These are phyloP conservation scores for Aphaenogaster ashmeadi DNA, from an alignment of 1,140 invertebrate genomes.

Conservation along the genomic window DNA sequence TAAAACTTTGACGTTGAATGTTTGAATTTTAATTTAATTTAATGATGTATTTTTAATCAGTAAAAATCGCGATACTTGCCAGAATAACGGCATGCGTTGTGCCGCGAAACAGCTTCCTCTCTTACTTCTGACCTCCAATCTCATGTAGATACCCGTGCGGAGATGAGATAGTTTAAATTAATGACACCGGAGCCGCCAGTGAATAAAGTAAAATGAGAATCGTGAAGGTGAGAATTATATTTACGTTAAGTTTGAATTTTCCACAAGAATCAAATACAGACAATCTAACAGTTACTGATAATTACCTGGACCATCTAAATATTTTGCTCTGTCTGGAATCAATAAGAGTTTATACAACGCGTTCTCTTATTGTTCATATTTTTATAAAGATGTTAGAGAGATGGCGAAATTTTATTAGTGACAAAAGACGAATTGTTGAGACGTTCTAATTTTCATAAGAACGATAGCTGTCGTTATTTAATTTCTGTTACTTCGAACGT, in stretches of 20 bases:
- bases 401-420: conserved; percentile 11
- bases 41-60: neutral
- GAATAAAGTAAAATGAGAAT: conserved; percentile 5
- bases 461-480: neutral
- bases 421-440: neutral
- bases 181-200: neutral
- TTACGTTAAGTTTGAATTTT: conserved; percentile 45
- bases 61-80: conserved; percentile 28
- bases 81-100: neutral
- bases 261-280: conserved; percentile 47
- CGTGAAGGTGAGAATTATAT: conserved; percentile 25
- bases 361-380: conserved; percentile 32
- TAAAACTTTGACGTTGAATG: neutral
- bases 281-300: conserved; percentile 50
- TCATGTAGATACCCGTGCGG: conserved; percentile 19
- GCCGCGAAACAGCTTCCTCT: conserved; percentile 17
- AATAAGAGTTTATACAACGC: conserved; percentile 20
- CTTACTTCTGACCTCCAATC: conserved; percentile 25
- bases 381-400: conserved; percentile 29
- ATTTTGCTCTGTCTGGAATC: conserved; percentile 27
- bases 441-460: conserved; percentile 15
- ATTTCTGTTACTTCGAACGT: neutral
- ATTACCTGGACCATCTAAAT: conserved; percentile 9
- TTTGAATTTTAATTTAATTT: conserved; percentile 28
- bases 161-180: conserved; percentile 7